Base-by-base conservation (phyloP, 2,113 vertebrate genomes). In the Axis porcinus region DNA sequence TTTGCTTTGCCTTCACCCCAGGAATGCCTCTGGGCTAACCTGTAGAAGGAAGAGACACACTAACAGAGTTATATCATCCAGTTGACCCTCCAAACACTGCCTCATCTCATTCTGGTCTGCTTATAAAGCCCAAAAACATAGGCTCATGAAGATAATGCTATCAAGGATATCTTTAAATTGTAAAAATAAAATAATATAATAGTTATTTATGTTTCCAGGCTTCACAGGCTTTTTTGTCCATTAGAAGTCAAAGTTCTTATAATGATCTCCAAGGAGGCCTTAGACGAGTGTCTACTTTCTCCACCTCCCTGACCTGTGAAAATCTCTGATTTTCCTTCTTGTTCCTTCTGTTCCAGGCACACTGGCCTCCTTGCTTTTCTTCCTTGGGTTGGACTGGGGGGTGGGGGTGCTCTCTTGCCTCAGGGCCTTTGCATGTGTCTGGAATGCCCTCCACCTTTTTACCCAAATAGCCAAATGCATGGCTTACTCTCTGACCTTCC, bases 381-480 rank as follows among this genome's bases (percentile, higher is more conserved):
- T 30, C 50, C 6, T 25, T 43, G 70, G 36, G 12, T 14, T 11
- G 14, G 11, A 3, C 11, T 43, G 0, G 1, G 10, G 11, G 36
- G 12, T 27, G 4, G 6, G 36, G 55, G 50, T 40, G 43, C 1
- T 23, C 33, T 54, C n/a, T 45, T 58, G 36, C 52, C 81, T 74
- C n/a, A 74, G 50, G 52, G 11, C 36, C 43, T 94, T 84, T 85
- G 55, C 92, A 36, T 25, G 1, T 91, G n/a, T 55, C 21, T 58
- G 76, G 36, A 91, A 94, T 52, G 33, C 43, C n/a, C 62, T 92
- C 57, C 6, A 12, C 16, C 13, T 8, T 89, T 89, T 94, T 60
- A 89, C 50, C 52, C 33, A 86, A 28, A 23, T 10, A 33, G 25
- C 13, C 52, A 47, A 54, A 57, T 6, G 2, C n/a, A 8, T 16